A percentile compares a stretch with the other conserved stretches of the same genome.
Conservation (phyloP, 1,140 invertebrate species). For the Mamestra configurata region DNA sequence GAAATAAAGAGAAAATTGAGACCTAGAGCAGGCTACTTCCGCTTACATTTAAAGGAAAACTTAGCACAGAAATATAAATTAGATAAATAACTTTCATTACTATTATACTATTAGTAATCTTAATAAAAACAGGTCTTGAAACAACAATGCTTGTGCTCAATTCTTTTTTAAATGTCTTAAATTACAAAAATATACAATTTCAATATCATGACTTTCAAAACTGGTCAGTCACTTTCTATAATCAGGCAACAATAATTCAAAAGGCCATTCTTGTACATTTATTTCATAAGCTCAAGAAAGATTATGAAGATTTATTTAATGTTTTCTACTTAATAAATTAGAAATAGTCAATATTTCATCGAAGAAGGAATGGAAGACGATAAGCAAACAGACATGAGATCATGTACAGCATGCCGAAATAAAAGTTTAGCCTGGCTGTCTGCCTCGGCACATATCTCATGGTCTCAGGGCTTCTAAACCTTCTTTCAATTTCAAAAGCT, state of each 20-base stretch:
- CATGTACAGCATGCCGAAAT: slow-evolving; percentile 96
- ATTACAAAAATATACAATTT: not conserved
- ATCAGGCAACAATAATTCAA: not conserved
- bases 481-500: slow-evolving; percentile 96
- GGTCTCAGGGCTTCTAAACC: slow-evolving; percentile 93
- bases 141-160: not conserved
- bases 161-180: not conserved
- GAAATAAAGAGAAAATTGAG: not conserved
- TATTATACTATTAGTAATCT: no score
- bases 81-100: not conserved
- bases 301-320: not conserved
- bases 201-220: slow-evolving; percentile 2
- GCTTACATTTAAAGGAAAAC: not conserved
- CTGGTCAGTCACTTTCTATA: not conserved
- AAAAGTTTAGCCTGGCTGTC: slow-evolving; percentile 96
- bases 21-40: not conserved
- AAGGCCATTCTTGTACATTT: not conserved
- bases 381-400: slow-evolving; percentile 91
- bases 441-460: slow-evolving; percentile 95
- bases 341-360: slow-evolving; percentile 53
- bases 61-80: no score
- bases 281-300: not conserved
- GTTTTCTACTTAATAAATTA: not conserved
- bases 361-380: slow-evolving; percentile 87
- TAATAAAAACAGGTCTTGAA: not conserved